A percentile compares a stretch with the other conserved stretches of the same genome.
phyloP scores from a whole-genome alignment of 2,797 vertebrate genomes.

The Falco berigora region DNA sequence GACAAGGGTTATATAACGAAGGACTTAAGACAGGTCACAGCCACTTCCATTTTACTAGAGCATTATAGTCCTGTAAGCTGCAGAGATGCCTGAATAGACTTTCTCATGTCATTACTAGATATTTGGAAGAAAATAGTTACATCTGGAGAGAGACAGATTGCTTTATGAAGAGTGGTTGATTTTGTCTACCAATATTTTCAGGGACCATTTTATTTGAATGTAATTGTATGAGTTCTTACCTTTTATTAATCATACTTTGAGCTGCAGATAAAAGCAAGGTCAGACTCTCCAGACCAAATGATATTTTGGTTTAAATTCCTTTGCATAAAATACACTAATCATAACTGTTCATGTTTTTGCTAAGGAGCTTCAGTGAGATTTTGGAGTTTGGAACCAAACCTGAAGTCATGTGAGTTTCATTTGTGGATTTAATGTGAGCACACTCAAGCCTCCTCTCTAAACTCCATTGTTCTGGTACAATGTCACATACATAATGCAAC shows the following conservation, averaged over 20 bases:
- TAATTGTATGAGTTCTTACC: not conserved
- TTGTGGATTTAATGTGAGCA: not conserved
- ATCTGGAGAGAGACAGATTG: not conserved
- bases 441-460: not conserved
- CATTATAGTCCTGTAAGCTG: not conserved
- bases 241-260: not conserved
- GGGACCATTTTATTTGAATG: not conserved
- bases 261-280: not conserved
- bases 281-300: not conserved
- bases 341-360: not conserved
- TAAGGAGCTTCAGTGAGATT: not conserved
- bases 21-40: not conserved
- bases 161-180: not conserved
- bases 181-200: not conserved
- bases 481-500: not conserved
- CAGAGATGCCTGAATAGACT: not conserved
- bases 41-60: not conserved
- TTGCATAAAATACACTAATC: not conserved
- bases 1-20: not conserved
- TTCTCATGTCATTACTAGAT: not conserved
- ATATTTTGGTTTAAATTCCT: not conserved
- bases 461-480: not conserved
- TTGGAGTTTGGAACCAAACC: not conserved
- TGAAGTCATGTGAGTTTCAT: not conserved
- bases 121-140: not conserved